Conservation (phyloP, 2,797 vertebrate genomes). For the Lagocephalus sceleratus region DNA sequence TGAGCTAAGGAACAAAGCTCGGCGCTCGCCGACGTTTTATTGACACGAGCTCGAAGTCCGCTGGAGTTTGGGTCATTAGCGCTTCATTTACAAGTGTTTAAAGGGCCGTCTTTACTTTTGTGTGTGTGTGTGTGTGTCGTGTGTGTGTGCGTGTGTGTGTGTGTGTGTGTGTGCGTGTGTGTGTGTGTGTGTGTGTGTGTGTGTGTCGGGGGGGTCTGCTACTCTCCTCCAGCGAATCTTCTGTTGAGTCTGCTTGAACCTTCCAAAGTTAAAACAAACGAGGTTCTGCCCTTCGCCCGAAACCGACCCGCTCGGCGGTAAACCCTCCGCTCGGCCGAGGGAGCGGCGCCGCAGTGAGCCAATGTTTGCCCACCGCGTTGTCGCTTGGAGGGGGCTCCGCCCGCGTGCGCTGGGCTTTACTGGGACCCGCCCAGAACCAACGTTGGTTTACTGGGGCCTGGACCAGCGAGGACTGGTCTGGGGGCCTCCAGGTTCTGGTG, state of each 20-base stretch:
- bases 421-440: background rate
- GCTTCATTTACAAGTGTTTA: conserved; percentile 35
- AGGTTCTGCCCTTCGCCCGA: no score
- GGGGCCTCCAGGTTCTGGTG: no score
- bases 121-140: conserved; percentile 5
- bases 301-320: no score
- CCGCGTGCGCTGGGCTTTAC: conserved; percentile 6
- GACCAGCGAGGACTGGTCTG: background rate
- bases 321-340: no score
- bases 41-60: conserved; percentile 33
- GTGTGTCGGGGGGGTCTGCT: no score
- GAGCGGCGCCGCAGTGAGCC: conserved; percentile 15
- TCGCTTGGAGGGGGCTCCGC: conserved; percentile 13
- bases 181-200: no score
- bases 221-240: no score
- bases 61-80: conserved; percentile 35
- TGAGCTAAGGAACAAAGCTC: conserved; percentile 48
- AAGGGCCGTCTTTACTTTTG: background rate
- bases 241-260: no score
- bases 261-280: no score
- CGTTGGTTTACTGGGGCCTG: background rate
- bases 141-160: no score
- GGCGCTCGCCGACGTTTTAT: no score
- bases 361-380: conserved; percentile 40
- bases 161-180: no score